Base-by-base conservation (phyloP, 2,888 invertebrate species). In the Polia nebulosa region DNA sequence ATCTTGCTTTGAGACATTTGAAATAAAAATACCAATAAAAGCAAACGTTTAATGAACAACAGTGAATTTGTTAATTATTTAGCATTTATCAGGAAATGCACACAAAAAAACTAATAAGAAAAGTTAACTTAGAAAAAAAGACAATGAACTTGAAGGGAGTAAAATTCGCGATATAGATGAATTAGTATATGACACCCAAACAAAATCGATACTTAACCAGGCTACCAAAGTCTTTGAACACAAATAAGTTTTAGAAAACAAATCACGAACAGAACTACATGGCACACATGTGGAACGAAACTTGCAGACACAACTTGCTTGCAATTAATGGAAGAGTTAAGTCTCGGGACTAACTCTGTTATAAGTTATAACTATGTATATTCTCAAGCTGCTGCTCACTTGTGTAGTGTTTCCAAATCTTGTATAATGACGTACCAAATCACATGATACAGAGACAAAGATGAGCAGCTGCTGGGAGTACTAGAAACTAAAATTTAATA, bases 271-370 rank as follows among this genome's bases (percentile, higher is more conserved):
- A 67, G 61, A 67, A 67, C 58, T 64, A 52, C 44, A 34, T 25
- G 57, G 49, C 63, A 62, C 72, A 79, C 71, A 75, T 75, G 78
- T 62, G 60, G 52, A 60, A 61, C 53, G 66, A 81, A 89, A 89
- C 87, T 91, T 85, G 64, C 62, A 57, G 57, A 76, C 81, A 85
- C 81, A 89, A 89, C 80, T 87, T 88, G 78, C 81, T 81, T 82
- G 86, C 87, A 88, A 90, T 90, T 91, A 90, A 88, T 88, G 87
- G 81, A 84, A 82, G 53, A 76, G 62, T 69, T 75, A 81, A 78
- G 70, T 71, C 53, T 70, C 13, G 69, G 68, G 74, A 82, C 81
- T 84, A 85, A 84, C 84, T 85, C 72, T 65, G 32, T 72, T 70
- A 72, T 36, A 53, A 83, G 22, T 58, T 58, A 32, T 41, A 49